Conservation (phyloP, 2,797 vertebrate genomes). For the Liparis tanakae region DNA sequence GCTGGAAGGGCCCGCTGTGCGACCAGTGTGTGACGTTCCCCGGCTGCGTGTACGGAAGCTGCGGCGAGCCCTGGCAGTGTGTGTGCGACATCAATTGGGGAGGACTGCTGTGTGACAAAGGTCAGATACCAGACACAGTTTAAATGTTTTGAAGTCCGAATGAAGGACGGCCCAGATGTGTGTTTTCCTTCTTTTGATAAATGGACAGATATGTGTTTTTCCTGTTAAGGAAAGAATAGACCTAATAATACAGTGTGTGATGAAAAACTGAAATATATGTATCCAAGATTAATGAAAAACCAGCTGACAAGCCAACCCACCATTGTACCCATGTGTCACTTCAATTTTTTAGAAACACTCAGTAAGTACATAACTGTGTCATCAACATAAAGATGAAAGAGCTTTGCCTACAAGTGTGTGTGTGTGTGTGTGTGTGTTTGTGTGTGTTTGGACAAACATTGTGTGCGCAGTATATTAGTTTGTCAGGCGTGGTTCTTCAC, state of each 20-base stretch:
- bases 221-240: not conserved
- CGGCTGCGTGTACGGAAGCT: slow-evolving; percentile 85
- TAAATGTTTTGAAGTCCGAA: not conserved
- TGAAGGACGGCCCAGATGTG: not conserved
- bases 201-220: not conserved
- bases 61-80: slow-evolving; percentile 87
- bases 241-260: not conserved
- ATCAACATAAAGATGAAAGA: slow-evolving; percentile 15
- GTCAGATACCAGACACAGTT: slow-evolving; percentile 62
- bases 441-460: not conserved
- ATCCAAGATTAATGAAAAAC: not conserved
- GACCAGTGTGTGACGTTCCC: slow-evolving; percentile 85
- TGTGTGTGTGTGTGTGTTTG: not conserved
- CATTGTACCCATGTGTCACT: not conserved
- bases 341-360: not conserved
- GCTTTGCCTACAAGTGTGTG: not conserved
- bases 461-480: slow-evolving; percentile 18
- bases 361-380: not conserved
- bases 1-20: slow-evolving; percentile 84
- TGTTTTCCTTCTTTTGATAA: slow-evolving; percentile 5
- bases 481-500: slow-evolving; percentile 37
- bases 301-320: not conserved
- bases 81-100: slow-evolving; percentile 89
- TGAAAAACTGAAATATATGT: not conserved
- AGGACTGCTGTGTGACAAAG: slow-evolving; percentile 88